These are phyloP conservation scores for Danio albolineatus DNA, from an alignment of 2,797 vertebrate species.

Conservation along the genomic window DNA sequence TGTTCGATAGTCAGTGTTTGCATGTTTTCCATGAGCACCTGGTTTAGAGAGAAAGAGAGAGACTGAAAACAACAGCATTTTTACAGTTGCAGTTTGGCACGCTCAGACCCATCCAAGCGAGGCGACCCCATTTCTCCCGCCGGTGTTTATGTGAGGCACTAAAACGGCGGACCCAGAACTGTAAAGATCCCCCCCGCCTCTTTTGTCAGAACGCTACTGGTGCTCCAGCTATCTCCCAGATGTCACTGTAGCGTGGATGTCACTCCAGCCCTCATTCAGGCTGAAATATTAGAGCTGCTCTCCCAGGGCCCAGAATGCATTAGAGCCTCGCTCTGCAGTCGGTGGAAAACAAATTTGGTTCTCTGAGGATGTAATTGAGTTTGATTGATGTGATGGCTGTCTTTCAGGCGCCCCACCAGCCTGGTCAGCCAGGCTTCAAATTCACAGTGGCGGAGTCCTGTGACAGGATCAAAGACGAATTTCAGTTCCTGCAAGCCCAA, in stretches of 20 bases:
- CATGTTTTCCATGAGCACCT: constrained; percentile 34
- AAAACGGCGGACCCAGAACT: constrained; percentile 39
- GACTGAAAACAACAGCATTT: constrained; percentile 19
- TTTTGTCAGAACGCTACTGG: constrained; percentile 40
- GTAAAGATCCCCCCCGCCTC: constrained; percentile 22
- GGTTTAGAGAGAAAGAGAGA: constrained; percentile 10
- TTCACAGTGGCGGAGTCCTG: constrained; percentile 96
- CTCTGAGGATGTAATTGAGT: constrained; percentile 62
- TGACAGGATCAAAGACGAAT: constrained; percentile 96
- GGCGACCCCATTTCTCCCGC: constrained; percentile 45
- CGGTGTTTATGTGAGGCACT: constrained; percentile 51
- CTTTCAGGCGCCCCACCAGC: constrained; percentile 91
- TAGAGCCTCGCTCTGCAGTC: constrained; percentile 56
- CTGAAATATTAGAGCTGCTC: constrained; percentile 61
- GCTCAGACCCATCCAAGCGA: constrained; percentile 42
- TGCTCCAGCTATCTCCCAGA: constrained; percentile 49
- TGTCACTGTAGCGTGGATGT: constrained; percentile 57
- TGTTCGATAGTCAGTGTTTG: constrained; percentile 6
- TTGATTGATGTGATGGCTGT: constrained; percentile 64
- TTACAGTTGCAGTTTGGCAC: constrained; percentile 22
- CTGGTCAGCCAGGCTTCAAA: constrained; percentile 94
- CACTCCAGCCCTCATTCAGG: constrained; percentile 49
- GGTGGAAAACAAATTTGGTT: constrained; percentile 61
- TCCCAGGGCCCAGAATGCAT: constrained; percentile 63
- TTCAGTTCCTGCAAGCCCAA: constrained; percentile 95